phyloP scores from a whole-genome alignment of 2,888 invertebrate genomes.

The Tetranychus piercei region DNA sequence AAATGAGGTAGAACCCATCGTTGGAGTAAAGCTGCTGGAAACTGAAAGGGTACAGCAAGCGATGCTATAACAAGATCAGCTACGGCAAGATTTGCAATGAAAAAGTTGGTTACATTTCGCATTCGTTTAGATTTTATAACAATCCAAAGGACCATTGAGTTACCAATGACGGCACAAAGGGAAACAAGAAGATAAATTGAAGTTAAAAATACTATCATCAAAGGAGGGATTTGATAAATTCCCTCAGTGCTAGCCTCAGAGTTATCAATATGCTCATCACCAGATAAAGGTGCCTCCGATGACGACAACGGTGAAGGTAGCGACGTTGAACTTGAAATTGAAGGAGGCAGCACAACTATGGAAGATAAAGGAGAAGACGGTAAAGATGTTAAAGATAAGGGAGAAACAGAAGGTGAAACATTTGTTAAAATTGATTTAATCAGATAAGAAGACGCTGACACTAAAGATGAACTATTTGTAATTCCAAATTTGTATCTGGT shows the following conservation, averaged over 20 bases:
- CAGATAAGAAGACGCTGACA: no score
- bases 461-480: no score
- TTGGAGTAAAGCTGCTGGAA: constrained; percentile 68
- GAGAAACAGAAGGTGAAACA: no score
- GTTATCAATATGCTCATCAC: background rate
- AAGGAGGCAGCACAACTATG: no score
- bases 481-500: no score
- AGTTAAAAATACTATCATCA: constrained; percentile 52
- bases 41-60: constrained; percentile 70
- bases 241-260: background rate
- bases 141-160: constrained; percentile 63
- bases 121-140: constrained; percentile 55
- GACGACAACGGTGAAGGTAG: no score
- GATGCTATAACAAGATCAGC: constrained; percentile 69
- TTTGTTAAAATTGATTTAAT: no score
- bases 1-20: constrained; percentile 66
- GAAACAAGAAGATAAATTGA: constrained; percentile 63
- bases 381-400: no score
- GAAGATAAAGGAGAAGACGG: no score
- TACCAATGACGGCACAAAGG: constrained; percentile 58
- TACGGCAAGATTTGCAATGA: constrained; percentile 63
- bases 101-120: constrained; percentile 64
- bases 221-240: constrained; percentile 50
- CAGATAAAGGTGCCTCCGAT: no score
- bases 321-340: no score